Conservation (phyloP, 2,113 vertebrate species). For the Rhegmatorhina hoffmannsi region DNA sequence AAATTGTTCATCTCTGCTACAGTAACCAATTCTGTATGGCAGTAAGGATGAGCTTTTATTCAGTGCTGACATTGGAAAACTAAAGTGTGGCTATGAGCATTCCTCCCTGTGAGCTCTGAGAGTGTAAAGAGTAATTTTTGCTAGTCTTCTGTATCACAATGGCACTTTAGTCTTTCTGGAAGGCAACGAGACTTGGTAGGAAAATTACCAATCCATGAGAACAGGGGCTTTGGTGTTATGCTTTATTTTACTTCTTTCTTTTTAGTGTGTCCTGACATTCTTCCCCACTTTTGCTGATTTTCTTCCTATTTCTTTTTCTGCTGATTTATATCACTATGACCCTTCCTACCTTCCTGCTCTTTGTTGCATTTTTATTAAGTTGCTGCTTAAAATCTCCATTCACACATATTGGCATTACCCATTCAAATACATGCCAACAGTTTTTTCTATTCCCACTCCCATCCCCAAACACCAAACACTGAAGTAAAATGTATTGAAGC, state of each 20-base stretch:
- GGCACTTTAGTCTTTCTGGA: not conserved
- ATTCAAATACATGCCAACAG: not conserved
- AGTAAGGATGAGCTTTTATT: not conserved
- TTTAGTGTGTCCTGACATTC: not conserved
- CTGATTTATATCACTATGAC: not conserved
- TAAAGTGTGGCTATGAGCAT: not conserved
- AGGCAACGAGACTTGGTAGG: not conserved
- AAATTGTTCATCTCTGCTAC: not conserved
- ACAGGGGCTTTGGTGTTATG: not conserved
- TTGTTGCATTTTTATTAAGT: not conserved
- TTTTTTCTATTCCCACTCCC: rapidly evolving
- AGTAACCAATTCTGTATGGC: not conserved
- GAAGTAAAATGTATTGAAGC: not conserved
- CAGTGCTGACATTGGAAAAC: not conserved
- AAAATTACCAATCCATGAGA: not conserved
- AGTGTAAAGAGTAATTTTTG: not conserved
- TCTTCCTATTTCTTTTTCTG: not conserved
- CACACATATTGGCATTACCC: not conserved
- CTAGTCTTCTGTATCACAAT: not conserved
- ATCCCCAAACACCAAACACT: not conserved
- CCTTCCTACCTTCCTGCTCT: not conserved
- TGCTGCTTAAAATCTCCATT: not conserved
- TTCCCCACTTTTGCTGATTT: not conserved
- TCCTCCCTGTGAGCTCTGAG: not conserved
- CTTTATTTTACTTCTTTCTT: not conserved